A percentile compares a stretch with the other conserved stretches of the same genome.
phyloP scores from a whole-genome alignment of 2,888 invertebrate species.

The Stenodema calcarata region DNA sequence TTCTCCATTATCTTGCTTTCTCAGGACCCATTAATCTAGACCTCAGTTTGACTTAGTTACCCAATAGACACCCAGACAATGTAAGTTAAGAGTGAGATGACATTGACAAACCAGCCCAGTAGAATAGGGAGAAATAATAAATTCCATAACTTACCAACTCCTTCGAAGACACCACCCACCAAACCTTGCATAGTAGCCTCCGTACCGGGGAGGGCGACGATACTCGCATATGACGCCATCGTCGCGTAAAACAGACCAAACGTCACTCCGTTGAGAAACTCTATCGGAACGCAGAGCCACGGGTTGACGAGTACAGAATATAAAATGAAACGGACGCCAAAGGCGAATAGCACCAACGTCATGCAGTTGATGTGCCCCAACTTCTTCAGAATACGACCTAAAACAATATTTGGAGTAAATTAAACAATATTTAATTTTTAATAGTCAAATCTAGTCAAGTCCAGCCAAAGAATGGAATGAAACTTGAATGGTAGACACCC shows the following conservation, averaged over 20 bases:
- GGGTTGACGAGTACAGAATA: constrained; percentile 82
- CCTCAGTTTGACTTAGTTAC: no score
- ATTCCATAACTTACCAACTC: constrained; percentile 69
- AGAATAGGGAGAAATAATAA: background rate
- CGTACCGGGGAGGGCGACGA: constrained; percentile 81
- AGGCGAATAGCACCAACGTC: constrained; percentile 80
- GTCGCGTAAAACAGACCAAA: constrained; percentile 88
- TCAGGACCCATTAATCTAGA: no score
- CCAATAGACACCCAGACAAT: no score
- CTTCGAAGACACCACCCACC: constrained; percentile 86
- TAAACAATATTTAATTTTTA: no score
- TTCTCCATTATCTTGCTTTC: no score
- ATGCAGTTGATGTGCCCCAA: constrained; percentile 84
- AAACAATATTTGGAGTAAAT: no score
- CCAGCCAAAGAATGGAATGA: no score
- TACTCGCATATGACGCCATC: constrained; percentile 86
- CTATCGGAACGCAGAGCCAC: constrained; percentile 85
- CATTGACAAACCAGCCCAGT: background rate
- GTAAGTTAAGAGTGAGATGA: background rate
- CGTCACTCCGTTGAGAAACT: constrained; percentile 85
- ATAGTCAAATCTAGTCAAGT: no score
- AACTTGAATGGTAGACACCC: background rate
- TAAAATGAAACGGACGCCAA: constrained; percentile 79
- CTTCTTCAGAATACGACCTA: constrained; percentile 75
- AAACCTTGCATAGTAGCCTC: constrained; percentile 89